These are phyloP conservation scores for Hydropotes inermis DNA, from an alignment of 2,113 vertebrate species.

Conservation along the genomic window DNA sequence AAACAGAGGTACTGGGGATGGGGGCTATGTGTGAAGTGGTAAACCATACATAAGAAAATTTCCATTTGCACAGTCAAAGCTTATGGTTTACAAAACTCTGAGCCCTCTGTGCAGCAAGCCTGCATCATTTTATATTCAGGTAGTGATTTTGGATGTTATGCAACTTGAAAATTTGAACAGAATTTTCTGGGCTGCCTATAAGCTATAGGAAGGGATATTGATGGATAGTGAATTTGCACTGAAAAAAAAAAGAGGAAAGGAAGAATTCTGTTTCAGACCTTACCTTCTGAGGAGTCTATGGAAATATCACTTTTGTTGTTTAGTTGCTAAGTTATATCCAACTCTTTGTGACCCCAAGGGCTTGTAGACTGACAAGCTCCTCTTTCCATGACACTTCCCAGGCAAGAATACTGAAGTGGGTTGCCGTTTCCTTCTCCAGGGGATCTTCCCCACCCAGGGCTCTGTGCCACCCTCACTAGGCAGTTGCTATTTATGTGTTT, in stretches of 20 bases:
- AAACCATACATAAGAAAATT: conserved; percentile 22
- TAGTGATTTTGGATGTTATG: conserved; percentile 47
- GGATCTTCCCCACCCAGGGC: neutral
- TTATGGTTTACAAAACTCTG: neutral
- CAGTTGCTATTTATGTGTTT: neutral
- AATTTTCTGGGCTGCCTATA: conserved; percentile 68
- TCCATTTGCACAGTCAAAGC: conserved; percentile 32
- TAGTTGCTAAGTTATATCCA: neutral
- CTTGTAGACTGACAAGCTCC: neutral
- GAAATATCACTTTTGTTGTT: neutral
- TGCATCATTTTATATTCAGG: neutral
- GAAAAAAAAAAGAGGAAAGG: neutral
- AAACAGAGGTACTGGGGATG: neutral
- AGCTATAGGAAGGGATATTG: conserved; percentile 69
- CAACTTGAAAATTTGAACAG: conserved; percentile 61
- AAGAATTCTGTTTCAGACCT: neutral
- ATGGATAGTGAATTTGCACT: conserved; percentile 39
- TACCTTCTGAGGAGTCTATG: neutral
- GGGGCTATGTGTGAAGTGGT: neutral
- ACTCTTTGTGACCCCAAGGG: neutral
- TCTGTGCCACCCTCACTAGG: neutral
- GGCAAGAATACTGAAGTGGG: neutral
- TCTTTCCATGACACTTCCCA: neutral
- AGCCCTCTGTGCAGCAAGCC: neutral
- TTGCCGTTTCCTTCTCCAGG: neutral